phyloP scores from a whole-genome alignment of 2,797 vertebrate species.

The Falco biarmicus region DNA sequence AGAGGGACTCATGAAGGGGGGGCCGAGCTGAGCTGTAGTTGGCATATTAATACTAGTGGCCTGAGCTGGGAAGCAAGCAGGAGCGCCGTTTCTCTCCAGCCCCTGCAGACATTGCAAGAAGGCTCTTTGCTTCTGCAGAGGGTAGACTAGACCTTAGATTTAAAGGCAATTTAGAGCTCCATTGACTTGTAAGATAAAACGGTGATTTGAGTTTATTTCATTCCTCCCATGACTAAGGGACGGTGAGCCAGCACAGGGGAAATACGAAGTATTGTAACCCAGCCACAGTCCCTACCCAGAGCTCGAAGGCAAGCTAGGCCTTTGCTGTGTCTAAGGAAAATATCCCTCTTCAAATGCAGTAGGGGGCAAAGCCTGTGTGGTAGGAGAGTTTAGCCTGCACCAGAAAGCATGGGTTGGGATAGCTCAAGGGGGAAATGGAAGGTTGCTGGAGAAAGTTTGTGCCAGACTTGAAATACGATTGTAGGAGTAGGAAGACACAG shows the following conservation, averaged over 20 bases:
- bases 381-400: neutral
- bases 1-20: neutral
- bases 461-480: neutral
- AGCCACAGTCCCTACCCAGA: neutral
- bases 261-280: neutral
- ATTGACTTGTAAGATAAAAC: conserved; percentile 50
- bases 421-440: neutral
- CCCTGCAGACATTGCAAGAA: neutral
- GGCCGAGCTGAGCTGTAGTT: neutral
- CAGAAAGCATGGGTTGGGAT: neutral
- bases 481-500: neutral
- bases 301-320: neutral
- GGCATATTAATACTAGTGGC: neutral
- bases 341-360: neutral
- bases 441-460: neutral
- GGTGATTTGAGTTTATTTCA: conserved; percentile 48
- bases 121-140: neutral
- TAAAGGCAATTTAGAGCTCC: conserved; percentile 72
- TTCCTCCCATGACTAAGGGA: neutral
- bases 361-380: neutral
- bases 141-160: neutral
- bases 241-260: neutral
- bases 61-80: neutral
- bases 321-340: neutral
- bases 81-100: neutral